Base-by-base conservation (phyloP, 53 echinoderm and acorn worm genomes). In the Hippasteria phrygiana region DNA sequence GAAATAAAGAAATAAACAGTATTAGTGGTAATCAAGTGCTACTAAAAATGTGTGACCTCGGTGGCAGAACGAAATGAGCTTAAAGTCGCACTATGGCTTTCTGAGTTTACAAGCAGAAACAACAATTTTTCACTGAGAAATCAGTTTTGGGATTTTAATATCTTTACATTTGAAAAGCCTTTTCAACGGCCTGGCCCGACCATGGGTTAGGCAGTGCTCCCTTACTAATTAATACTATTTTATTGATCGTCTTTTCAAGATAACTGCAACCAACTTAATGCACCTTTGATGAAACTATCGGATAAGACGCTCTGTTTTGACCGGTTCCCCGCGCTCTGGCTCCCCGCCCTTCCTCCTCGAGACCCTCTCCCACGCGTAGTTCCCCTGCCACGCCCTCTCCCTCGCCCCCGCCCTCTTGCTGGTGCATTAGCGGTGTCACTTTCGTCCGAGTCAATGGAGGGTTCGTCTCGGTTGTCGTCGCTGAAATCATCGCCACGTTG, bases 401-500 rank as follows among this genome's bases (percentile, higher is more conserved):
- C 71, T 26, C 53, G 53, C 1, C 32, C 50, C 24, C 51, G n/a
- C 53, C 73, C 83, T 22, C 83, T 77, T 42, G 74, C 2, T 12
- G 64, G 29, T 41, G 62, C 55, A 14, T 63, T 74, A 24, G 86
- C n/a, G 5, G 93, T 32, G 8, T 43, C 55, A 40, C 74, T 74
- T 13, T 87, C 90, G 28, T 90, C 91, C 22, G 80, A 73, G 43
- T 82, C 94, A 0, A 48, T 13, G 4, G 64, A 83, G 3, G 33
- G 26, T 24, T 26, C 75, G 4, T 64, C 72, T 3, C 72, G 79
- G 12, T 80, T 84, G 14, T 90, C 94, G 51, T 92, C 88, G 28
- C 93, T 83, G 64, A 36, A 84, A 46, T 24, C 50, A 1, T 78
- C 79, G 22, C 94, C 92, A 0, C 90, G 77, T 1, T 91, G 67